These are phyloP conservation scores for Colossoma macropomum DNA, from an alignment of 2,113 vertebrate genomes.

Conservation along the genomic window DNA sequence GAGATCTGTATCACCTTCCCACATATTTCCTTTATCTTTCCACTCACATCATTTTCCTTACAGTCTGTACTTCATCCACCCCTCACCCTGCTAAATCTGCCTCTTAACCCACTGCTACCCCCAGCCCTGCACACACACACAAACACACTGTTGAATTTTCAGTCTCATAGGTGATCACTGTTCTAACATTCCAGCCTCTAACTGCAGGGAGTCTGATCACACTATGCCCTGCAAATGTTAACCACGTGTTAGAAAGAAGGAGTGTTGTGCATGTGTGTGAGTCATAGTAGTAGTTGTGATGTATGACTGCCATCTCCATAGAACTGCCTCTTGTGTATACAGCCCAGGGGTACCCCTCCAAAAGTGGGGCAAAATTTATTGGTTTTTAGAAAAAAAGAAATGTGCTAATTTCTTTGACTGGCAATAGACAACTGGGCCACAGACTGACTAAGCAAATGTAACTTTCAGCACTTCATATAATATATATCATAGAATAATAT, in stretches of 20 bases:
- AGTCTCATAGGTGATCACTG: not conserved
- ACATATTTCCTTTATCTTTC: no score
- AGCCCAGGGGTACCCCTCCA: no score
- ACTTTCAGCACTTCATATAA: no score
- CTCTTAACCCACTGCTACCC: conserved; percentile 38
- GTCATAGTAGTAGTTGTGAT: conserved; percentile 19
- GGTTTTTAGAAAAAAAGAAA: no score
- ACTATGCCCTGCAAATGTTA: conserved; percentile 36
- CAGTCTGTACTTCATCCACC: no score
- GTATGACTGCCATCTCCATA: conserved; percentile 3
- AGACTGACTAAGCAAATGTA: no score
- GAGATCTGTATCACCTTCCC: no score
- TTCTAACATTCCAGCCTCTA: not conserved
- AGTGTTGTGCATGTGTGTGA: conserved; percentile 11
- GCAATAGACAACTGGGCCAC: no score
- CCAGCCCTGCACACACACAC: conserved; percentile 41
- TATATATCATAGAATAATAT: no score
- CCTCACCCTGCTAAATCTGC: conserved; percentile 40
- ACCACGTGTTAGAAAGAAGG: conserved; percentile 31
- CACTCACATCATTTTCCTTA: no score
- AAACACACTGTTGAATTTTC: not conserved
- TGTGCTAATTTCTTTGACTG: no score
- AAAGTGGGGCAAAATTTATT: no score
- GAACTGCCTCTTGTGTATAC: not conserved
- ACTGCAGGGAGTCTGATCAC: conserved; percentile 1